Base-by-base conservation (phyloP, 2,113 vertebrate species). In the Megaceryle torquata region DNA sequence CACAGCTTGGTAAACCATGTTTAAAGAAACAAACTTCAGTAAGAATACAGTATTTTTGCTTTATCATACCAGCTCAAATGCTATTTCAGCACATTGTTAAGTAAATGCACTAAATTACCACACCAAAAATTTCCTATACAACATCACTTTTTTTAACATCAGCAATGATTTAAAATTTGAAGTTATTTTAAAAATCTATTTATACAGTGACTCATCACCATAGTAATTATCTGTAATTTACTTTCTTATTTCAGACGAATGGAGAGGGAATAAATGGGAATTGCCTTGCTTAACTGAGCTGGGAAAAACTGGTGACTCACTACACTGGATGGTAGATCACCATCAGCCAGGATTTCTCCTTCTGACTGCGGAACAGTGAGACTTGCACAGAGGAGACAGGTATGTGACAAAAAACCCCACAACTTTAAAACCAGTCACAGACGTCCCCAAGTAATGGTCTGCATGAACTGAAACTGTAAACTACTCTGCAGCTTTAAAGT, bases 141-240 rank as follows among this genome's bases (percentile, higher is more conserved):
- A 28, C 35, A 64, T 18, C 2, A 11, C 31, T 28, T 48, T 29
- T 26, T 61, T 22, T 48, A 22, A 48, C 48, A 51, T 51, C 50
- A 51, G 53, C 48, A 93, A 14, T 39, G 33, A 91, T 86, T 91
- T 37, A 57, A 57, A 56, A 74, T 60, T 69, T 20, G 28, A 41
- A 75, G 22, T 75, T 77, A 60, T 86, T 96, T 97, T 61, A n/a
- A 84, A 57, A 86, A 91, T 5, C 46, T 91, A 60, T 63, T 93
- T 95, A 78, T 75, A 84, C 8, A 69, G 16, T 86, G 63, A 96
- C 33, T 95, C 65, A 93, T 60, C 22, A 54, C 67, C 88, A 63
- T 8, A 64, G 48, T 41, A 88, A 93, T 95, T 93, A 87, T 74
- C 35, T 74, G 14, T 31, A 53, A 86, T 91, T 91, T 83, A 63